Base-by-base conservation (phyloP, 2,797 vertebrate genomes). In the Falco berigora region DNA sequence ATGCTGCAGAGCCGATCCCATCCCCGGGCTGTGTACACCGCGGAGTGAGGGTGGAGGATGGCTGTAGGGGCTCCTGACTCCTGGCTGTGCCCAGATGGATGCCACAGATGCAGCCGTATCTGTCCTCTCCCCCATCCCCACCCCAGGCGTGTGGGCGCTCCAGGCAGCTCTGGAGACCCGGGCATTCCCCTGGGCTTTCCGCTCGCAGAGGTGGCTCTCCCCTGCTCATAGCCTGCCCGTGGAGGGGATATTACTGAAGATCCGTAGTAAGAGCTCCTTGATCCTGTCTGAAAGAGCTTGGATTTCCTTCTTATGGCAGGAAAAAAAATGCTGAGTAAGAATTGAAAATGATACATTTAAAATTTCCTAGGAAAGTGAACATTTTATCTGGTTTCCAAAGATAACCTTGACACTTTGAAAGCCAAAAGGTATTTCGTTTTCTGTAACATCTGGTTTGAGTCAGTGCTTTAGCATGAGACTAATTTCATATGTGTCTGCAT, bases 361-460 rank as follows among this genome's bases (percentile, higher is more conserved):
- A 82, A 95, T 92, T 89, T 72, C 95, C 91, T 86, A 66, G 96
- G 96, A 79, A 49, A 80, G 84, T 34, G 92, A 86, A 88, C 92
- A 62, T 90, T 93, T 94, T 91, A 58, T 88, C 87, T 89, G 94
- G 7, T 94, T 82, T 82, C 94, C 94, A 96, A 88, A 88, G 96
- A 84, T 92, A 87, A 64, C 88, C 84, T 40, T 97, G 94, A 86
- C 88, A 67, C 88, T 92, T 88, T 93, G 92, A 89, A 73, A 96
- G 91, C 94, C 63, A 30, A 91, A 67, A 96, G 96, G 96, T 96
- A 96, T 93, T 95, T 89, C 52, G 73, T 30, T 50, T 73, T 84
- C 77, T 69, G 59, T 69, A 89, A 87, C 86, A 47, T 62, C 86
- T 95, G 95, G 66, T 95, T 92, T 49, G 91, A 95, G 88, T 79